A percentile compares a stretch with the other conserved stretches of the same genome.
These are phyloP conservation scores for Eulimnadia texana DNA, from an alignment of 1,140 invertebrate genomes.

Conservation along the genomic window DNA sequence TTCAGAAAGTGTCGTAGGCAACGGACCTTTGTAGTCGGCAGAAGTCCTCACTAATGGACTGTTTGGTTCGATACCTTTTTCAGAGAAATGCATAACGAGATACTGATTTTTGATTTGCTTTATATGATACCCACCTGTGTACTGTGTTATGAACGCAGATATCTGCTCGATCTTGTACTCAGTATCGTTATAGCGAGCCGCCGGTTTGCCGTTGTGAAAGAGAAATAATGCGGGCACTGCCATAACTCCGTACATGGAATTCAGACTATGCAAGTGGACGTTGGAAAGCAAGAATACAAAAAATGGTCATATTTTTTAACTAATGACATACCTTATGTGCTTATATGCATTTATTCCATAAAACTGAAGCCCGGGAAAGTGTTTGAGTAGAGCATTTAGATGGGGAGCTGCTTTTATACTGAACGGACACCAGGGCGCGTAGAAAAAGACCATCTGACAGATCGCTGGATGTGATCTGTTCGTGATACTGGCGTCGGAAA, in stretches of 20 bases:
- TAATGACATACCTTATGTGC: slow-evolving; percentile 46
- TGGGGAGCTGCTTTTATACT: slow-evolving; percentile 74
- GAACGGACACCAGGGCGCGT: slow-evolving; percentile 75
- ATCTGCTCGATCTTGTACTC: slow-evolving; percentile 64
- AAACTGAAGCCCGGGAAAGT: slow-evolving; percentile 71
- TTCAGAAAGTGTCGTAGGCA: slow-evolving; percentile 50
- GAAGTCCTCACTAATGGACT: slow-evolving; percentile 52
- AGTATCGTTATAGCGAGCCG: slow-evolving; percentile 73
- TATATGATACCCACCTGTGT: slow-evolving; percentile 41
- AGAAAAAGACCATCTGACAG: slow-evolving; percentile 76
- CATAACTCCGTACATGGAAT: slow-evolving; percentile 85
- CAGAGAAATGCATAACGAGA: slow-evolving; percentile 12
- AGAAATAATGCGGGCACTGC: slow-evolving; percentile 81
- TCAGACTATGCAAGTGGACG: slow-evolving; percentile 35
- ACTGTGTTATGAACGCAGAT: slow-evolving; percentile 60
- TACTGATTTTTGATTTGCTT: background rate
- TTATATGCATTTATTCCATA: slow-evolving; percentile 78
- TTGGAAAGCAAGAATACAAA: background rate
- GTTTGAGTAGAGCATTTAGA: slow-evolving; percentile 72
- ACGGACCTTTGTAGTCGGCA: slow-evolving; percentile 60
- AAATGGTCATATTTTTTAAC: background rate
- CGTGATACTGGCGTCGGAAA: slow-evolving; percentile 35
- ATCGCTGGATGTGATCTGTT: slow-evolving; percentile 38
- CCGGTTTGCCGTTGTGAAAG: slow-evolving; percentile 78
- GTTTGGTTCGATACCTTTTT: slow-evolving; percentile 42